Conservation (phyloP, 2,797 vertebrate genomes). For the Takifugu ocellatus region DNA sequence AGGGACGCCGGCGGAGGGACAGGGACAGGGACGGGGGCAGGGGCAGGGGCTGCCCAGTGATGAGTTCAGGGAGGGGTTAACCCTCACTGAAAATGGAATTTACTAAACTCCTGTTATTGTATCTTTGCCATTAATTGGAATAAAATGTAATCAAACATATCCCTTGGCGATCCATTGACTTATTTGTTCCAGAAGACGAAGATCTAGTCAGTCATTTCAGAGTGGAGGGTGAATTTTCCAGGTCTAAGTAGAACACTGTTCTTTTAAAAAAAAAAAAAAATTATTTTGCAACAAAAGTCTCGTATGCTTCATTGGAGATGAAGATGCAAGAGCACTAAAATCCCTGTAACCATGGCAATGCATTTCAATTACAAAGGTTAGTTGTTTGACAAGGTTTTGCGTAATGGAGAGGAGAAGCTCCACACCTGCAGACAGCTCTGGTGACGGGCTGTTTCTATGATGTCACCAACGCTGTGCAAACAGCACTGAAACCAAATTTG, state of each 20-base stretch:
- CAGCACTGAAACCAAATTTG: too few species aligned
- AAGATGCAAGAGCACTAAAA: conserved; percentile 6
- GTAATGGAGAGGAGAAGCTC: conserved; percentile 34
- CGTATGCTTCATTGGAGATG: neutral
- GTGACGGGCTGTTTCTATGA: neutral
- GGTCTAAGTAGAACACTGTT: conserved; percentile 28
- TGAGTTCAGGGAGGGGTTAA: too few species aligned
- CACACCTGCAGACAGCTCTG: conserved; percentile 27
- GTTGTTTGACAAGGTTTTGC: conserved; percentile 47
- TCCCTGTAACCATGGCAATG: conserved; percentile 50
- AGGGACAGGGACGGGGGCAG: too few species aligned
- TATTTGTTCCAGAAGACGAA: neutral
- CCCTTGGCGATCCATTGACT: conserved; percentile 18
- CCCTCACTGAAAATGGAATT: too few species aligned
- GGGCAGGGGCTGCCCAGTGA: too few species aligned
- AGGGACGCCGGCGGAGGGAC: too few species aligned
- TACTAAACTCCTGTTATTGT: too few species aligned
- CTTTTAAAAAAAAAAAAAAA: too few species aligned
- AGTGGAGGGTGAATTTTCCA: conserved; percentile 26
- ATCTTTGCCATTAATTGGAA: too few species aligned
- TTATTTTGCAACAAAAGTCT: conserved; percentile 37
- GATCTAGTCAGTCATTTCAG: neutral
- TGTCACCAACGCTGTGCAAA: too few species aligned
- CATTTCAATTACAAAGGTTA: conserved; percentile 46
- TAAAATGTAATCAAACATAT: too few species aligned